phyloP scores from a whole-genome alignment of 2,113 vertebrate species.

The Irena cyanogastra region DNA sequence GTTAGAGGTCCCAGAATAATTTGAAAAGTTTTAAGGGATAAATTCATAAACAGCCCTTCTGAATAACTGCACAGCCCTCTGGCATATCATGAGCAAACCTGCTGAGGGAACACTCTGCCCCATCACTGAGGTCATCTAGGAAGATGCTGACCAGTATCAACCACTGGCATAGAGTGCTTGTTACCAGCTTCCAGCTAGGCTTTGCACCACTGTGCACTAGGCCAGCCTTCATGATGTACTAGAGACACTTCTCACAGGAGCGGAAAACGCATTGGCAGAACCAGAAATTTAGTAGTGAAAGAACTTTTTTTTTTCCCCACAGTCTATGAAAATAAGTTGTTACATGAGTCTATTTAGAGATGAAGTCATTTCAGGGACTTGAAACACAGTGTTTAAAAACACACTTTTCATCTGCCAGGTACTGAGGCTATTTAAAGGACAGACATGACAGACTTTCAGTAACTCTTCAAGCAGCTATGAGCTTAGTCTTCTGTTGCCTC shows the following conservation, averaged over 20 bases:
- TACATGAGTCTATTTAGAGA: not conserved
- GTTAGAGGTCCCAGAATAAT: not conserved
- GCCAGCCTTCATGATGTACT: not conserved
- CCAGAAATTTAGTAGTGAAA: not conserved
- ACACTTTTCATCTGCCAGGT: not conserved
- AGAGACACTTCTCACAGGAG: not conserved
- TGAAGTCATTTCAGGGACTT: not conserved
- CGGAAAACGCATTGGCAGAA: not conserved
- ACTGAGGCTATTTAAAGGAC: slow-evolving; percentile 19
- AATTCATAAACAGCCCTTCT: not conserved
- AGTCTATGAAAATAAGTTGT: not conserved
- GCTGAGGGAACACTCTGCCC: not conserved
- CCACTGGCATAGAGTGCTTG: not conserved
- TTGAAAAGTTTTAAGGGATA: not conserved
- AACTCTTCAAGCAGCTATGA: not conserved
- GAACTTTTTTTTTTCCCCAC: not conserved
- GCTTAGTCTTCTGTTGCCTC: not conserved
- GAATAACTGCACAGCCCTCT: not conserved
- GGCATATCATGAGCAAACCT: not conserved
- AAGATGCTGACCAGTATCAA: not conserved
- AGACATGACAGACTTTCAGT: not conserved
- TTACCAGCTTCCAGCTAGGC: not conserved
- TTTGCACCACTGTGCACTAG: not conserved
- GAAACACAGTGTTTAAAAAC: slow-evolving; percentile 22
- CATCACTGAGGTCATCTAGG: not conserved